Evolutionary conservation across 2,113 vertebrate species (phyloP).

Genomic region (Phalacrocorax aristotelis): DNA sequence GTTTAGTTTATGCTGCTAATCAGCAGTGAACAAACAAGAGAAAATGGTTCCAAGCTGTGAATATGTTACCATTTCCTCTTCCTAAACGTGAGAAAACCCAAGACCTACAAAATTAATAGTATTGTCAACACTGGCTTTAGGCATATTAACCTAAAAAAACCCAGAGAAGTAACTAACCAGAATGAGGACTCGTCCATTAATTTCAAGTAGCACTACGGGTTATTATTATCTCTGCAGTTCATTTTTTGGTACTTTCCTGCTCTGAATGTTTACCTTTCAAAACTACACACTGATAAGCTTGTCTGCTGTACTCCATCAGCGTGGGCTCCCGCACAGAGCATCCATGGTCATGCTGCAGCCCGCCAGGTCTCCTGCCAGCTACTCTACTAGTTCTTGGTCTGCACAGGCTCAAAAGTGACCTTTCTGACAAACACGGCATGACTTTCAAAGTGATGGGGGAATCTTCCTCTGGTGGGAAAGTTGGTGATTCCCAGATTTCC

Average conservation of each 20-base stretch:
- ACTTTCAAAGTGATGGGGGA: background rate
- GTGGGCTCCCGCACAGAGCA: background rate
- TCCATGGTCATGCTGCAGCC: background rate
- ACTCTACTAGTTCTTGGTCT: background rate
- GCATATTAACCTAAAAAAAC: background rate
- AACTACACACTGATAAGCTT: background rate
- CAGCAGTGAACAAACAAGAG: slow-evolving; percentile 8
- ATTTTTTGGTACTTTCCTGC: background rate
- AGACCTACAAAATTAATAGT: background rate
- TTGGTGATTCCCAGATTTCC: background rate
- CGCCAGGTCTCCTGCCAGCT: background rate
- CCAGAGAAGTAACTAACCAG: background rate
- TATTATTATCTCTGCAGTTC: background rate
- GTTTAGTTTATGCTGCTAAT: slow-evolving; percentile 9
- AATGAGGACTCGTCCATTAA: background rate
- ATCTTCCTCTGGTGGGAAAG: background rate
- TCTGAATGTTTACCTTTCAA: background rate
- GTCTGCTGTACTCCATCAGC: background rate
- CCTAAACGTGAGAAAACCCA: background rate
- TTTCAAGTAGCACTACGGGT: background rate
- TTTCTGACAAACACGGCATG: background rate
- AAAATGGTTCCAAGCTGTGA: background rate
- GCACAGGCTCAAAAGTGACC: background rate
- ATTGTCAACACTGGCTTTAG: background rate
- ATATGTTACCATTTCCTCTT: background rate